phyloP scores from a whole-genome alignment of 2,113 vertebrate genomes.

The Oxygymnocypris stewartii region DNA sequence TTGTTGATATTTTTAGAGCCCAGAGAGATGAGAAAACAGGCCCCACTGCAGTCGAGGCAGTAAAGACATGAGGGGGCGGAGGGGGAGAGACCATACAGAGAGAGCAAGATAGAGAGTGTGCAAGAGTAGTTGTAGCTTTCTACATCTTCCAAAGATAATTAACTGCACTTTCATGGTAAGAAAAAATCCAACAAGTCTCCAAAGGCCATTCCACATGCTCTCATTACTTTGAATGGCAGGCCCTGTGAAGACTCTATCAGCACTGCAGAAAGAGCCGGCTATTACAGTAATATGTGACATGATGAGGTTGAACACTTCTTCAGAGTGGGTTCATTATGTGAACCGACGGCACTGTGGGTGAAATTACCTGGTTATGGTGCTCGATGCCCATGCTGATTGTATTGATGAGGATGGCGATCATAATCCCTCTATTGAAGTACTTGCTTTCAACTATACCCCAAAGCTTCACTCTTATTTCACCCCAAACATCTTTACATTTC shows the following conservation, averaged over 20 bases:
- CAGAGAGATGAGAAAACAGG: constrained; percentile 83
- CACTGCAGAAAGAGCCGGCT: constrained; percentile 24
- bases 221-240: constrained; percentile 48
- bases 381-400: constrained; percentile 99
- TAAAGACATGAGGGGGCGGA: constrained; percentile 48
- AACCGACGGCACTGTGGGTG: not conserved
- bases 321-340: constrained; percentile 24
- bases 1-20: constrained; percentile 59
- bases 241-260: constrained; percentile 33
- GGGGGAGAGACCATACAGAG: not conserved
- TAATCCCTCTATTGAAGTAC: constrained; percentile 97
- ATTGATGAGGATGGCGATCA: constrained; percentile 97
- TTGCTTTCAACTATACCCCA: constrained; percentile 98
- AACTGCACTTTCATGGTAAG: constrained; percentile 18
- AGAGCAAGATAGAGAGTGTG: constrained; percentile 29
- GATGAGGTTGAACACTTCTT: constrained; percentile 31
- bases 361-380: constrained; percentile 91
- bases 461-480: constrained; percentile 84
- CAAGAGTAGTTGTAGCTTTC: constrained; percentile 23
- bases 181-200: constrained; percentile 26
- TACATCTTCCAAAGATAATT: constrained; percentile 41
- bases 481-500: constrained; percentile 59
- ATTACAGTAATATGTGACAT: constrained; percentile 51
- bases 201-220: constrained; percentile 13
- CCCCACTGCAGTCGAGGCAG: constrained; percentile 72